phyloP scores from a whole-genome alignment of 2,888 invertebrate species.

The Lasius platythorax region DNA sequence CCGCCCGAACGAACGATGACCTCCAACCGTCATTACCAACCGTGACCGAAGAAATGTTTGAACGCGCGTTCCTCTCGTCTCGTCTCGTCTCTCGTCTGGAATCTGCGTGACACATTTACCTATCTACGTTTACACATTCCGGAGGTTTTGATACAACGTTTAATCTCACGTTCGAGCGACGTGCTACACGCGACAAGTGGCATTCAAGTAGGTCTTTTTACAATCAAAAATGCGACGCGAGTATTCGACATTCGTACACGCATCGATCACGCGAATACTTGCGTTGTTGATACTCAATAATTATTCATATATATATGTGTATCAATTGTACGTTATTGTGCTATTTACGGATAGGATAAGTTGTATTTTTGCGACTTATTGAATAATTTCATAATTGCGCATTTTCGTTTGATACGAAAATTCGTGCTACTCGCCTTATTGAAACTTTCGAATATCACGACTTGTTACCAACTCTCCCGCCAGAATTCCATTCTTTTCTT shows the following conservation, averaged over 20 bases:
- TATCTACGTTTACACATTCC: not conserved
- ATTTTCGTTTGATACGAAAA: too few species aligned
- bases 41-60: conserved; percentile 5
- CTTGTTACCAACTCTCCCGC: not conserved
- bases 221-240: not conserved
- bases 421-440: not conserved
- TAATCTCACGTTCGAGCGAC: not conserved
- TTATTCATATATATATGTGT: not conserved
- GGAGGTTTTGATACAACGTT: not conserved
- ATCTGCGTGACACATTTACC: not conserved
- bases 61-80: conserved; percentile 56
- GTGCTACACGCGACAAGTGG: not conserved
- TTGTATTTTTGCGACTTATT: not conserved
- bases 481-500: not conserved
- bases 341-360: not conserved
- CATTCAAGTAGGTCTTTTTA: not conserved
- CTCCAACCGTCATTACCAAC: conserved; percentile 73
- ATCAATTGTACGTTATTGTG: not conserved
- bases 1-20: conserved; percentile 79
- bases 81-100: not conserved
- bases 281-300: not conserved
- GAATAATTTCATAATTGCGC: not conserved
- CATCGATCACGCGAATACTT: not conserved
- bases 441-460: conserved; percentile 10
- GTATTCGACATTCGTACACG: not conserved